Base-by-base conservation (phyloP, 2,888 invertebrate species). In the Amphimallon solstitiale region DNA sequence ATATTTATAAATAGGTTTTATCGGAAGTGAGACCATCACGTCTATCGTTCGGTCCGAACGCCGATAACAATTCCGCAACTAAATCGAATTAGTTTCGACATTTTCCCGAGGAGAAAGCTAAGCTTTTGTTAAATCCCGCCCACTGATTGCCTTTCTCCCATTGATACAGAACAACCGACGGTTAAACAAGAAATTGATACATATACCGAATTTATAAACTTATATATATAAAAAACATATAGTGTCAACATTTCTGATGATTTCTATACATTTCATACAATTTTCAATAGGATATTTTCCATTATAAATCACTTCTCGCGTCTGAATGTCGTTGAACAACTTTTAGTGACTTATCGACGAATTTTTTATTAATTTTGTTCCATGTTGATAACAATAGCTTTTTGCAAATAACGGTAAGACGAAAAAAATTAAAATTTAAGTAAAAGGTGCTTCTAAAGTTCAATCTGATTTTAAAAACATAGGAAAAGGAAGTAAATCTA, bases 11-110 rank as follows among this genome's bases (percentile, higher is more conserved):
- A 59, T 59, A 59, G 15, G 23, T 23, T 45, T 59, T 43, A 43
- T 59, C 56, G 23, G 43, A 59, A 43, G 29, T 6, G 29, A 17
- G 43, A 59, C 34, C 29, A 59, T 59, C 56, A 15, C 43, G 43
- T 59, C 34, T 43, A 29, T 29, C 56, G 56, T 43, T 34, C 6
- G 43, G 29, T 29, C 43, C 56, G 29, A 45, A n/a, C 15, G 21
- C 48, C 62, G 49, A 40, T 40, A 62, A 62, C 38, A 40, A 51
- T 48, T 43, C 43, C 15, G 29, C 48, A 38, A 49, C 48, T 51
- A 62, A 62, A 49, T 62, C 49, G 49, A 49, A 62, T 62, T 48
- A 62, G 62, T 62, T 62, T 49, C 40, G 14, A 40, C 29, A 62
- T 48, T 62, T 62, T 38, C 29, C 19, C 29, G 29, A 12, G 17